phyloP scores from a whole-genome alignment of 2,797 vertebrate species.

The Lutjanus campechanus region DNA sequence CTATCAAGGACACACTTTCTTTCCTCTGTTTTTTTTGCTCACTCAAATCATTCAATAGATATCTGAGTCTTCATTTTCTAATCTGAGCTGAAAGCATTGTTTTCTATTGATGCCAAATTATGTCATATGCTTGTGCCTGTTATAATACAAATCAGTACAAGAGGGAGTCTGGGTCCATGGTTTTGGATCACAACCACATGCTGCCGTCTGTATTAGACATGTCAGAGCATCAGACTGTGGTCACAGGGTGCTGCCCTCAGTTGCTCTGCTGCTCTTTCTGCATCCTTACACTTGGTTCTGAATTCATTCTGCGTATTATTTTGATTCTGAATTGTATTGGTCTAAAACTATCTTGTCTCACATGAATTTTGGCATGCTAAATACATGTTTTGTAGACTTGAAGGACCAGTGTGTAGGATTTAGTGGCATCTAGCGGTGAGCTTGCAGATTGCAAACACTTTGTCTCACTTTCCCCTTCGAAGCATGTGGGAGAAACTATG shows the following conservation, averaged over 20 bases:
- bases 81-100: constrained; percentile 38
- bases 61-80: constrained; percentile 42
- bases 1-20: constrained; percentile 25
- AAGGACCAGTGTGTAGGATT: too few relatives aligned
- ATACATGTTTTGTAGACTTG: not conserved
- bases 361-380: not conserved
- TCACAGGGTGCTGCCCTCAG: constrained; percentile 22
- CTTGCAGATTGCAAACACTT: too few relatives aligned
- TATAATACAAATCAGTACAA: constrained; percentile 44
- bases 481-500: too few relatives aligned
- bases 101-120: constrained; percentile 50
- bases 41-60: constrained; percentile 36
- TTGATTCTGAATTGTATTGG: not conserved
- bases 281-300: not conserved
- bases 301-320: not conserved
- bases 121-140: constrained; percentile 57
- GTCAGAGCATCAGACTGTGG: constrained; percentile 37
- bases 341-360: not conserved
- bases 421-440: too few relatives aligned
- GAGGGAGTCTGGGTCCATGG: constrained; percentile 54
- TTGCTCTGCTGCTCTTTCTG: constrained; percentile 15
- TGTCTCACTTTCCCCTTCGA: too few relatives aligned
- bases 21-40: constrained; percentile 40
- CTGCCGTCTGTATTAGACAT: constrained; percentile 38
- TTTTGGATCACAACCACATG: constrained; percentile 57